A percentile compares a stretch with the other conserved stretches of the same genome.
These are phyloP conservation scores for Hylomyscus alleni DNA, from an alignment of 2,797 vertebrate genomes.

Conservation along the genomic window DNA sequence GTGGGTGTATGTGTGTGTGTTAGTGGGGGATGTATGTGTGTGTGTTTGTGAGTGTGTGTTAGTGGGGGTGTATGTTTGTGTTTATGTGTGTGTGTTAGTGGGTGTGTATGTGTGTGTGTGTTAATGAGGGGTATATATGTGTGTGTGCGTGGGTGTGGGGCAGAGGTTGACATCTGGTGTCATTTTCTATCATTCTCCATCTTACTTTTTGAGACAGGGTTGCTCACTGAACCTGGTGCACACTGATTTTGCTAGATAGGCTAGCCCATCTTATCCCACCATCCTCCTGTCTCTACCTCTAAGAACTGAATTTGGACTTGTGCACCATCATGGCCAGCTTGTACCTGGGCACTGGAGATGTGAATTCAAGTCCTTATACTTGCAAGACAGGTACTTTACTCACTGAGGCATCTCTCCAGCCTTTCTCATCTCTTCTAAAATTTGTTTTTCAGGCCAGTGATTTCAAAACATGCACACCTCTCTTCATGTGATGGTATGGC, in stretches of 20 bases:
- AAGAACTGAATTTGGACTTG: neutral
- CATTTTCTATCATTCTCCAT: neutral
- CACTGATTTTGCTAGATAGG: neutral
- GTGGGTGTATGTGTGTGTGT: no score
- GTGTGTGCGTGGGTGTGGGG: neutral
- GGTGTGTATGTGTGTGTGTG: neutral
- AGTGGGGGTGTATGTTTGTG: no score
- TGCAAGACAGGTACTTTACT: neutral
- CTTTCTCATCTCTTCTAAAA: neutral
- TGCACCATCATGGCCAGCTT: neutral
- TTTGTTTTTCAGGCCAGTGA: neutral
- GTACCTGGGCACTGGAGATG: neutral
- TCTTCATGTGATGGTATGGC: neutral
- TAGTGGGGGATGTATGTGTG: neutral
- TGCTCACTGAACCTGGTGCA: neutral
- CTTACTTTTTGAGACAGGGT: neutral
- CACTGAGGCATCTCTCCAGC: neutral
- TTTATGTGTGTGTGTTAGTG: neutral
- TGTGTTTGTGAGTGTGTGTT: no score
- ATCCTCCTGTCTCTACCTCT: neutral
- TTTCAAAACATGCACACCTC: neutral
- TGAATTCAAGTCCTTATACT: neutral
- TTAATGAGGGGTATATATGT: neutral
- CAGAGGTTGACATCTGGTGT: neutral
- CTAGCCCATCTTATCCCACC: neutral